Evolutionary conservation across 2,113 vertebrate species (phyloP).

Genomic region (Lamprotornis superbus): DNA sequence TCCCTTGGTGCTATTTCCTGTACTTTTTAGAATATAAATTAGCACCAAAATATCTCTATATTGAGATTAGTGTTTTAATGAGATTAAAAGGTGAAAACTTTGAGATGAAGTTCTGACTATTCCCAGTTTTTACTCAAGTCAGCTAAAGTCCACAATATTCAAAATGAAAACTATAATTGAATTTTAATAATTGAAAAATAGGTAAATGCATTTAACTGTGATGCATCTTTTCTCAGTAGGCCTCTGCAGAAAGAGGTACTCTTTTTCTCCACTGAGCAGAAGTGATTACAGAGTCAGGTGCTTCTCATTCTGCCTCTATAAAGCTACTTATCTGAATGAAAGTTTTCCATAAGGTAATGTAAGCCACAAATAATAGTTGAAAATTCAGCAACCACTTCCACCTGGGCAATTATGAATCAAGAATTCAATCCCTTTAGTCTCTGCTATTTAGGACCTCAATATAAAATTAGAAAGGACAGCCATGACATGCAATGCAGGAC

Average conservation of each 20-base stretch:
- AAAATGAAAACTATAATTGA: background rate
- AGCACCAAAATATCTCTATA: background rate
- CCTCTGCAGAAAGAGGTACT: background rate
- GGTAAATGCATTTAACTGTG: background rate
- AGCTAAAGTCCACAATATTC: background rate
- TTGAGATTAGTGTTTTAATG: background rate
- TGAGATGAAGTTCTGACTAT: background rate
- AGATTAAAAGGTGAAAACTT: background rate
- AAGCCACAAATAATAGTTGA: background rate
- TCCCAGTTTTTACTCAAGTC: background rate
- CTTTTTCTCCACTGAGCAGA: background rate
- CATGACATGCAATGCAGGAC: background rate
- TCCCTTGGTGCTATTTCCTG: background rate
- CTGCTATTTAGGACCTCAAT: background rate
- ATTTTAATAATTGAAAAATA: background rate
- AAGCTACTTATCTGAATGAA: background rate
- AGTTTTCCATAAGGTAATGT: background rate
- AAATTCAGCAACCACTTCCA: background rate
- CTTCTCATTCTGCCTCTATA: background rate
- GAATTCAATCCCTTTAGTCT: background rate
- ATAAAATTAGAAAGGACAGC: background rate
- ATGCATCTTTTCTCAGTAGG: background rate
- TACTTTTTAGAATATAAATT: background rate
- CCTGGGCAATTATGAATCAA: background rate
- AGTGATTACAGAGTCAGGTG: background rate